Evolutionary conservation across 2,797 vertebrate species (phyloP), one percentile per base, ranked within the genome.

Genomic region (Rhinoraja longicauda): DNA sequence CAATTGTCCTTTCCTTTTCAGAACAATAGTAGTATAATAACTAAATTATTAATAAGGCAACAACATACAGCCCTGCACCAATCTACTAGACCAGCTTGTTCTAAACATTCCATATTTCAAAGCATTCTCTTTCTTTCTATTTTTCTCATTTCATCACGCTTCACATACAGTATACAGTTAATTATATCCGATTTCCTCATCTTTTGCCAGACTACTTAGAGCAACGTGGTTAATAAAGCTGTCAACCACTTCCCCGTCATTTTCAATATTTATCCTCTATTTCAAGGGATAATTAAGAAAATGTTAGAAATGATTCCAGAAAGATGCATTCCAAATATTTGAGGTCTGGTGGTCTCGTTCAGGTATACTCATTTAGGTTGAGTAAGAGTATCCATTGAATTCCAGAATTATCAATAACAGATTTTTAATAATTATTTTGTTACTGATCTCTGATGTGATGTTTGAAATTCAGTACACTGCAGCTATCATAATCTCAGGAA

Each of bases 281-380:
- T 91, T 26, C 36, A 73, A 91, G 90, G 36, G 39, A 36, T 88
- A 39, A 72, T 91, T 91, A 36, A 73, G 36, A 72, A 53, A 72
- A 73, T 72, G 64, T 91, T 45, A 24, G 64, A 91, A 15, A 91
- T 91, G 73, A 91, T 73, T 6, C 12, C 0, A 73, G 67, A 19
- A 53, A 53, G 67, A 12, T 9, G 4, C 7, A 88, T 64, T 36
- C 12, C 64, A 59, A 88, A 21, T 64, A 64, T 88, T 29, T 88
- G 59, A 88, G 29, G 29, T 29, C 59, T 59, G n/a, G 19, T 64
- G 59, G 29, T 19, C 5, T 64, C 29, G 91, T 53, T 73, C 70
- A 53, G 29, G 21, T 72, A 53, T 45, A 45, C 67, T 8, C 24
- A 91, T 1, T 91, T 91, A 91, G 26, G 21, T 90, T 72, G 7